Evolutionary conservation across 1,140 invertebrate genomes (phyloP).

Genomic region (Ditylenchus dipsaci): DNA sequence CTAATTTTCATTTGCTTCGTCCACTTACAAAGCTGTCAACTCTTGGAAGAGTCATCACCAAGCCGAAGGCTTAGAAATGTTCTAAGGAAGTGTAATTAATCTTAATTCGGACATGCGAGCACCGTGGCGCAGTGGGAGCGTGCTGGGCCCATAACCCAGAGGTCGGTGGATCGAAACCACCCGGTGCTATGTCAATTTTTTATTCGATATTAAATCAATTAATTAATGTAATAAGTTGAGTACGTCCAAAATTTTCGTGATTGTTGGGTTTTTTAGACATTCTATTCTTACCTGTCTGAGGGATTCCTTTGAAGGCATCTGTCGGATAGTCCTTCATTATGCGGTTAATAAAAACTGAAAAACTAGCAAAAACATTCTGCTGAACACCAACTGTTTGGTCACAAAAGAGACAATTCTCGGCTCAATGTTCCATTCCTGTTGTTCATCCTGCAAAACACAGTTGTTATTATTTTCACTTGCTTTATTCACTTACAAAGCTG

Average conservation of each 20-base stretch:
- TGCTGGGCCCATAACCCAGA: constrained; percentile 96
- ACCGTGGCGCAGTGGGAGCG: constrained; percentile 63
- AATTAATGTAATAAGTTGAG: constrained; percentile 6
- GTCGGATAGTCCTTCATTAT: constrained; percentile 37
- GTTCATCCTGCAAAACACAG: not conserved
- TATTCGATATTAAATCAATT: no score
- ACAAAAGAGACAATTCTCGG: constrained; percentile 5
- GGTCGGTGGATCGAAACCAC: constrained; percentile 65
- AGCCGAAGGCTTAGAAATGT: no score
- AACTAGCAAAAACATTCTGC: constrained; percentile 29
- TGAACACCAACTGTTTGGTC: constrained; percentile 31
- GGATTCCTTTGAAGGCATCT: constrained; percentile 45
- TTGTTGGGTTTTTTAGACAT: not conserved
- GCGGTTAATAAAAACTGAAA: constrained; percentile 41
- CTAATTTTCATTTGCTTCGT: no score
- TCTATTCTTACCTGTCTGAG: constrained; percentile 1
- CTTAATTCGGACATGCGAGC: no score
- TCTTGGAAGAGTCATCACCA: no score
- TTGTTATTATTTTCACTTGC: not conserved
- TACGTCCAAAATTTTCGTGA: constrained; percentile 1
- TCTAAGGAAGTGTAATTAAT: no score
- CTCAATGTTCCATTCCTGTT: not conserved
- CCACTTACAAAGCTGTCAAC: no score
- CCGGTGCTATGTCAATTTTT: not conserved
- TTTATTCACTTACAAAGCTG: not conserved